These are phyloP conservation scores for Periophthalmodon schlosseri DNA, from an alignment of 2,113 vertebrate species.

Conservation along the genomic window DNA sequence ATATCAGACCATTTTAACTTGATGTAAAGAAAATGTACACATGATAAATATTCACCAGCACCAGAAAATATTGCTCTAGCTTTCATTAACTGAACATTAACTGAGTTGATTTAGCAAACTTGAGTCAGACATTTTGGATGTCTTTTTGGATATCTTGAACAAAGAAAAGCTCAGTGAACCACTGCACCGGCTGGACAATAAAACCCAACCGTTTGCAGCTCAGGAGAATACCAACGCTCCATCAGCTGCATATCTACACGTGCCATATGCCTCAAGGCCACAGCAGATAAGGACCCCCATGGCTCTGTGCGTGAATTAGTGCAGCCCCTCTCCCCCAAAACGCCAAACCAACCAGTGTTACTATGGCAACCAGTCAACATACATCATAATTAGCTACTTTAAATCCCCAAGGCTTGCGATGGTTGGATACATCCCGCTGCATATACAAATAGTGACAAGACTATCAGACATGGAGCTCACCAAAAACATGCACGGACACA, in stretches of 20 bases:
- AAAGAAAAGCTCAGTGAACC: constrained; percentile 13
- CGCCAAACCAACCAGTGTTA: constrained; percentile 44
- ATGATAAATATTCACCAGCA: no score
- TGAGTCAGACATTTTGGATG: neutral
- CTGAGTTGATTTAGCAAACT: neutral
- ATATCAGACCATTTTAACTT: neutral
- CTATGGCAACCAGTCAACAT: constrained; percentile 67
- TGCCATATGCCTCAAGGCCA: constrained; percentile 54
- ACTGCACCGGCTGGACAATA: constrained; percentile 28
- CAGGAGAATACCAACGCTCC: constrained; percentile 41
- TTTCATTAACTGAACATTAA: neutral
- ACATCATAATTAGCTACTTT: constrained; percentile 67
- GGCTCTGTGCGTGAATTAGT: constrained; percentile 40
- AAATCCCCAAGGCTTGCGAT: constrained; percentile 43
- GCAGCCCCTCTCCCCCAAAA: constrained; percentile 5
- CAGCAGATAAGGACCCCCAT: constrained; percentile 46
- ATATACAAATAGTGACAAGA: constrained; percentile 40
- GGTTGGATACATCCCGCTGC: constrained; percentile 44
- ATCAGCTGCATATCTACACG: constrained; percentile 58
- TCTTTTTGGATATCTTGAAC: neutral
- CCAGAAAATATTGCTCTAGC: no score
- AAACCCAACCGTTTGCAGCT: constrained; percentile 26
- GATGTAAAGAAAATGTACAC: neutral
- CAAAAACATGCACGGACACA: neutral
- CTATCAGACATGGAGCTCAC: constrained; percentile 6